Percentiles rank a stretch among this genome's conserved stretches.
These are phyloP conservation scores for Tetramorium bicarinatum DNA, from an alignment of 2,888 invertebrate genomes.

Conservation along the genomic window DNA sequence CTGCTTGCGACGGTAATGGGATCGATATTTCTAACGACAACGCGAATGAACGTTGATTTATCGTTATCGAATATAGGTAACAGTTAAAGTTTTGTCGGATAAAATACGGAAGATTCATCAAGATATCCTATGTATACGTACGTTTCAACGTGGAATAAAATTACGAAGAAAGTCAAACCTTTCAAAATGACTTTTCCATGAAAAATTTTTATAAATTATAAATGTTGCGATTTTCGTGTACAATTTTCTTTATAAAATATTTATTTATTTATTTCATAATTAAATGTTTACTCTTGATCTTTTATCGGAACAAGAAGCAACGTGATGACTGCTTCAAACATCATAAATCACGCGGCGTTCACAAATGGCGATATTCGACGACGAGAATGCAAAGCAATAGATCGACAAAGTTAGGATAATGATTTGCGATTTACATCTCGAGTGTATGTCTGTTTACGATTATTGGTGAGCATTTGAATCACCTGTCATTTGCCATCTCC, in stretches of 20 bases:
- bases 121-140: background rate
- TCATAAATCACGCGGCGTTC: conserved; percentile 27
- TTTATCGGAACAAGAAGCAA: background rate
- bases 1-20: conserved; percentile 53
- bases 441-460: conserved; percentile 65
- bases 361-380: conserved; percentile 18
- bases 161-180: background rate
- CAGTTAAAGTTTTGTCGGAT: conserved; percentile 37
- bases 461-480: conserved; percentile 51
- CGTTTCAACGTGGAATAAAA: background rate
- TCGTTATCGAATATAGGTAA: conserved; percentile 46
- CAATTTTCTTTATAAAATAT: background rate
- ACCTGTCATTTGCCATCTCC: conserved; percentile 68
- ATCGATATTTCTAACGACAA: conserved; percentile 68
- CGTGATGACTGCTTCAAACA: background rate
- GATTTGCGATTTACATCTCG: conserved; percentile 62
- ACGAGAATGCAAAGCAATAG: conserved; percentile 9
- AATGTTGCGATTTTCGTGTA: background rate
- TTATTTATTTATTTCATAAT: background rate
- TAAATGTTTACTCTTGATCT: conserved; percentile 1
- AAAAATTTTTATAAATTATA: background rate
- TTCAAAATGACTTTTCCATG: background rate
- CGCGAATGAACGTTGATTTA: conserved; percentile 63
- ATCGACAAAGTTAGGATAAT: conserved; percentile 44
- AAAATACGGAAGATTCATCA: conserved; percentile 14